A percentile compares a stretch with the other conserved stretches of the same genome.
These are phyloP conservation scores for Agriopis leucophaearia DNA, from an alignment of 2,888 invertebrate genomes.

Conservation along the genomic window DNA sequence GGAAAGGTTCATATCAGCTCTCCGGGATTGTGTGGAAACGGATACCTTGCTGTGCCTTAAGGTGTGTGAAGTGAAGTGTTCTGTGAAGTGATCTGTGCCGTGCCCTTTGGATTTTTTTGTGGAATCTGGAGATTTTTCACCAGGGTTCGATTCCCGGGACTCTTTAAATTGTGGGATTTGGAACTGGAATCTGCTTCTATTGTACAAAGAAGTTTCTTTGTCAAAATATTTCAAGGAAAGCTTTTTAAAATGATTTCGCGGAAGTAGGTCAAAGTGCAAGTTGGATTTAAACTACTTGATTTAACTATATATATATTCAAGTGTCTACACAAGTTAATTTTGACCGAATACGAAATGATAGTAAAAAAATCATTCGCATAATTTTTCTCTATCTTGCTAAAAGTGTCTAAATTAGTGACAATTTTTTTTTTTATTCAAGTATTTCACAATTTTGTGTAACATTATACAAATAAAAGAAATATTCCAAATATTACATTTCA, in stretches of 20 bases:
- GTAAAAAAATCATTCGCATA: too few relatives aligned
- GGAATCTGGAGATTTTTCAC: constrained; percentile 7
- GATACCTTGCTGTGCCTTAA: constrained; percentile 91
- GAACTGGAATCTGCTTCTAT: background rate
- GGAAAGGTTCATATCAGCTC: constrained; percentile 73
- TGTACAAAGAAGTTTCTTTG: background rate
- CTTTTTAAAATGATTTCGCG: background rate
- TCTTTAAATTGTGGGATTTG: background rate
- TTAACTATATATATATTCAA: background rate
- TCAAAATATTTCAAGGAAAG: background rate
- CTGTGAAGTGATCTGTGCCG: constrained; percentile 56
- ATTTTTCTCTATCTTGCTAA: too few relatives aligned
- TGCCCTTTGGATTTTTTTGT: constrained; percentile 47
- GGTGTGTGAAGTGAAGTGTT: constrained; percentile 86
- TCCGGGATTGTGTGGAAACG: constrained; percentile 90
- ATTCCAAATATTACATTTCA: too few relatives aligned
- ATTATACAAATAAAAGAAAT: too few relatives aligned
- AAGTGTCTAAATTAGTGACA: too few relatives aligned
- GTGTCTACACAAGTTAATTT: background rate
- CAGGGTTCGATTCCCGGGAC: constrained; percentile 41
- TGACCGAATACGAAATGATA: too few relatives aligned
- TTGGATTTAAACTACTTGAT: background rate
- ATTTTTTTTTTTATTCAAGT: too few relatives aligned
- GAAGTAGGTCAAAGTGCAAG: constrained; percentile 20
- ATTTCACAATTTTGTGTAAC: too few relatives aligned